Base-by-base conservation (phyloP, 1,140 invertebrate genomes). In the Alviniconcha marisindica region DNA sequence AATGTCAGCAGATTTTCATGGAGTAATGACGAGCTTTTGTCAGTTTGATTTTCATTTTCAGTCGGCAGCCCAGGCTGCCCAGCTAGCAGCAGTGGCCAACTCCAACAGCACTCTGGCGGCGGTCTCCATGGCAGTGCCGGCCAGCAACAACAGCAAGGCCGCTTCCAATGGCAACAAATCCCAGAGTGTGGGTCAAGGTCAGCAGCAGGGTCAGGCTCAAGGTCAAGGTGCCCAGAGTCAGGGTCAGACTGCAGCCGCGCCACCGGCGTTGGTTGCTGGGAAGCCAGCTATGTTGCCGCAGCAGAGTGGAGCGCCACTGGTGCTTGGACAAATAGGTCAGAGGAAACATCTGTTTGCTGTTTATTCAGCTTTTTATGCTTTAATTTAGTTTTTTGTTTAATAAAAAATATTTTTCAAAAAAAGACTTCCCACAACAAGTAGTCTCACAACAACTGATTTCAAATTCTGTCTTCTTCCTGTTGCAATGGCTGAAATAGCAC, bases 301-400 rank as follows among this genome's bases (percentile, higher is more conserved):
- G 31, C 90, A 90, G 66, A 81, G 82, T 78, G 86, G 87, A 24
- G 83, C 84, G 54, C 87, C 87, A 1, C 77, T 91, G 21, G 85
- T 91, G 21, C 79, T 91, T 12, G 89, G 89, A 40, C 87, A 90
- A 48, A 86, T 90, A 54, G 88, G 88, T 89, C 77, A 87, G 84
- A n/a, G n/a, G n/a, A n/a, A n/a, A n/a, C n/a, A n/a, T n/a, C n/a
- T n/a, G n/a, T n/a, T n/a, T n/a, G n/a, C n/a, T n/a, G n/a, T n/a
- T n/a, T n/a, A n/a, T n/a, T n/a, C n/a, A n/a, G n/a, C n/a, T n/a
- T n/a, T n/a, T n/a, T n/a, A n/a, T n/a, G n/a, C n/a, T n/a, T n/a
- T n/a, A n/a, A n/a, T n/a, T n/a, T n/a, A n/a, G n/a, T n/a, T n/a
- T n/a, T n/a, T n/a, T n/a, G n/a, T n/a, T n/a, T n/a, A n/a, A n/a